Conservation (phyloP, 1,140 invertebrate species). For the Colletes gigas region DNA sequence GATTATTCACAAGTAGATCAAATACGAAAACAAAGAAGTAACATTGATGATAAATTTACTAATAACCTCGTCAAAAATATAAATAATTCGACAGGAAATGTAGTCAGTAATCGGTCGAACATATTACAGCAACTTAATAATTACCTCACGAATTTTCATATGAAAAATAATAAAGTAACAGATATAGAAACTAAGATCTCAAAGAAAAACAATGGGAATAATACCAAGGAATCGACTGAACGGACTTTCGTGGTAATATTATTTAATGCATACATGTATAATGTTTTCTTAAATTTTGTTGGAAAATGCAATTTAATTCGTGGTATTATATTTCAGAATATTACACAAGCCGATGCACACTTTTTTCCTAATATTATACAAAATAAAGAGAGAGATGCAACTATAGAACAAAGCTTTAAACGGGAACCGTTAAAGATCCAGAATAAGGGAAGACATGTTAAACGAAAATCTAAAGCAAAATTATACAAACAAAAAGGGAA, state of each 20-base stretch:
- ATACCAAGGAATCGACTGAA: neutral
- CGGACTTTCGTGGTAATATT: neutral
- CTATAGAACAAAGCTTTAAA: conserved; percentile 49
- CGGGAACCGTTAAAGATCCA: conserved; percentile 36
- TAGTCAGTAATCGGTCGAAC: neutral
- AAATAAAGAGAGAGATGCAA: conserved; percentile 19
- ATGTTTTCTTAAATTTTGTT: neutral
- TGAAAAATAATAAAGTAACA: neutral
- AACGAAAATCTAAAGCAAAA: neutral
- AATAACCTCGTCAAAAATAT: neutral
- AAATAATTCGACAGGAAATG: neutral
- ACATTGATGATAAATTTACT: neutral
- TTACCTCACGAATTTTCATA: neutral
- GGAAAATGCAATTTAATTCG: neutral
- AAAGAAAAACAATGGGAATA: neutral
- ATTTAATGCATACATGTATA: neutral
- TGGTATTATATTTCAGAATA: conserved; percentile 1
- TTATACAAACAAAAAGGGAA: conserved; percentile 24
- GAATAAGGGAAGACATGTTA: neutral
- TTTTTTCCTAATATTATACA: conserved; percentile 12
- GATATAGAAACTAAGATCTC: neutral
- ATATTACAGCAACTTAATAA: neutral
- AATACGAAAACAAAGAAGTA: conserved; percentile 68
- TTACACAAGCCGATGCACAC: conserved; percentile 1
- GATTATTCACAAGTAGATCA: conserved; percentile 62